These are phyloP conservation scores for Scaptomyza pallida DNA, from an alignment of 1,140 invertebrate genomes.

Conservation along the genomic window DNA sequence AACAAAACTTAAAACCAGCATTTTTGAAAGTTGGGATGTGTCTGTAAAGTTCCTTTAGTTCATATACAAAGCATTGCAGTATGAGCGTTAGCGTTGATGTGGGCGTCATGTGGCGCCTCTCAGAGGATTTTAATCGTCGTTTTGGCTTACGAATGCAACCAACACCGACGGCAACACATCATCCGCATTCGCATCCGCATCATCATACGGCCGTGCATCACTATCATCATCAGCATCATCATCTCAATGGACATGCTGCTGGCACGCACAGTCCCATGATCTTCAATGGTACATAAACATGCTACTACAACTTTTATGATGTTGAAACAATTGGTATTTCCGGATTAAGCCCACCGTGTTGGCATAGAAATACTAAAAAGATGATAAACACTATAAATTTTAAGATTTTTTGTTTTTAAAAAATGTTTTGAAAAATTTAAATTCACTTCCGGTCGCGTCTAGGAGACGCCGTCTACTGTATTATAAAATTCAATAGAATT, in stretches of 20 bases:
- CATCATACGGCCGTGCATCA: constrained; percentile 58
- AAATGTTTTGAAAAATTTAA: neutral
- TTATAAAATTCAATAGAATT: neutral
- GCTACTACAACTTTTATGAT: too few relatives aligned
- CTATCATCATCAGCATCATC: constrained; percentile 71
- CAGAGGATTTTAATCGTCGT: constrained; percentile 81
- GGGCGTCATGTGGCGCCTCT: constrained; percentile 84
- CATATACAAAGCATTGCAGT: neutral
- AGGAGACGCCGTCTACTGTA: neutral
- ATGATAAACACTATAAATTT: neutral
- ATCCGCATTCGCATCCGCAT: constrained; percentile 62
- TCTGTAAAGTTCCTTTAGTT: neutral
- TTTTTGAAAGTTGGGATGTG: neutral
- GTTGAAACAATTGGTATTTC: constrained; percentile 30
- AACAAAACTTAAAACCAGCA: neutral
- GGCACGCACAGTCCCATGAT: constrained; percentile 82
- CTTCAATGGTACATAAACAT: constrained; percentile 84
- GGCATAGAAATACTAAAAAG: neutral
- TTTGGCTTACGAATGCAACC: constrained; percentile 81
- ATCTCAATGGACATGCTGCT: constrained; percentile 44
- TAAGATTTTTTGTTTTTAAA: neutral
- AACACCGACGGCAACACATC: constrained; percentile 61
- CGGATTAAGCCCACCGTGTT: constrained; percentile 1
- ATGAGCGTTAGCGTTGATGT: constrained; percentile 84
- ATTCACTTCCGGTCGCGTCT: neutral